Evolutionary conservation across 1,140 invertebrate species (phyloP), one percentile per base, ranked within the genome.

Genomic region (Rhyacophila brunnea): DNA sequence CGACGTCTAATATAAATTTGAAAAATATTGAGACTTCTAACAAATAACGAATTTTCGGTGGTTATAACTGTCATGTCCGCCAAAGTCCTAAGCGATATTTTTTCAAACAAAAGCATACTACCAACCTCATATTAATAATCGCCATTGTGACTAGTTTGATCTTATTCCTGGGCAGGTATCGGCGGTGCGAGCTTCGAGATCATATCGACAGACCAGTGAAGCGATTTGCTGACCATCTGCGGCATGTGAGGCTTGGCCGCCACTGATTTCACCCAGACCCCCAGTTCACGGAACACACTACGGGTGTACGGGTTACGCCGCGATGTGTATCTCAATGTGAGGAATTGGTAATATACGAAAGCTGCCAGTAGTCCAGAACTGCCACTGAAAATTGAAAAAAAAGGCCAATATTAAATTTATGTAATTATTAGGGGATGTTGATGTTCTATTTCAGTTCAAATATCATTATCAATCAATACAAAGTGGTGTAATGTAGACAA

Each of bases 341-440:
- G 77, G 75, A 98, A 98, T 69, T 96, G 92, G 76, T 96, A 98
- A 79, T 98, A 99, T 45, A 96, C 84, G 71, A 98, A 90, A 34
- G 94, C 93, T 32, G 94, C 90, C 60, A 98, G 78, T 14, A 96
- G 73, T 48, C 88, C 89, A 67, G 88, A 88, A 71, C 87, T 86
- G 7, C 93, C 93, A 68, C 94, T 96, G 79, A 47, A 85, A 83
- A 28, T 28, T 28, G n/a, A n/a, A n/a, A n/a, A n/a, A n/a, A n/a
- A n/a, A n/a, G n/a, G n/a, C n/a, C n/a, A n/a, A n/a, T n/a, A n/a
- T n/a, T n/a, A n/a, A n/a, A n/a, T n/a, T n/a, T n/a, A n/a, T n/a
- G n/a, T n/a, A n/a, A n/a, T n/a, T n/a, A n/a, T n/a, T n/a, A n/a
- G n/a, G n/a, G n/a, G n/a, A n/a, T n/a, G n/a, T n/a, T n/a, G n/a